Conservation (phyloP, 2,113 vertebrate species). For the Mionectes macconnelli region DNA sequence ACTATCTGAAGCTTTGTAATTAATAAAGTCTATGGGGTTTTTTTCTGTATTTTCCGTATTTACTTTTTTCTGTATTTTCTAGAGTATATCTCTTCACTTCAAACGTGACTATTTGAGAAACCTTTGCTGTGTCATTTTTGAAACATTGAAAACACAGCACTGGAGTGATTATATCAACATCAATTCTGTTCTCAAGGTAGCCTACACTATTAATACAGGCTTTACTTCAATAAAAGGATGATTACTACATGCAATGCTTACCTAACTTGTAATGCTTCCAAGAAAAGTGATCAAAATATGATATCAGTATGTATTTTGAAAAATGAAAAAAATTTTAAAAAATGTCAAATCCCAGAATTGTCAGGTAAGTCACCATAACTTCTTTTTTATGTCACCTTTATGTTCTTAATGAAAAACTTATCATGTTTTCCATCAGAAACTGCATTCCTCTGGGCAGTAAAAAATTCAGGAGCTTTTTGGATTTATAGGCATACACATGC, state of each 20-base stretch:
- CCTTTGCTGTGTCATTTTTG: not conserved
- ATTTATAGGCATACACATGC: not conserved
- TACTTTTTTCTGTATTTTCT: not conserved
- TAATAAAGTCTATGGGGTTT: not conserved
- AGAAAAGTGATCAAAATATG: not conserved
- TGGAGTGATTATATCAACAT: not conserved
- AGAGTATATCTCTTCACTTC: not conserved
- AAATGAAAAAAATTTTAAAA: not conserved
- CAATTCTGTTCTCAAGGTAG: not conserved
- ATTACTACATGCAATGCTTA: not conserved
- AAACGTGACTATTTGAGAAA: not conserved
- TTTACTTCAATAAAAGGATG: not conserved
- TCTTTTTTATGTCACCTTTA: not conserved
- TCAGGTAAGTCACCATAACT: not conserved
- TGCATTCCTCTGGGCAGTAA: not conserved
- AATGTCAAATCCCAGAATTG: not conserved
- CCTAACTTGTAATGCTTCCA: not conserved
- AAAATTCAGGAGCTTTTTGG: not conserved
- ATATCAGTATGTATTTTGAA: not conserved
- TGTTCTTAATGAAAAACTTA: not conserved
- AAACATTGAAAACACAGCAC: not conserved
- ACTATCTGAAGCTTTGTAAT: not conserved
- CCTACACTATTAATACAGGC: not conserved
- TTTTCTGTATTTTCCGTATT: not conserved
- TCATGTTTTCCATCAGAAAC: not conserved